phyloP scores from a whole-genome alignment of 2,113 vertebrate species.

The Xerus inauris region DNA sequence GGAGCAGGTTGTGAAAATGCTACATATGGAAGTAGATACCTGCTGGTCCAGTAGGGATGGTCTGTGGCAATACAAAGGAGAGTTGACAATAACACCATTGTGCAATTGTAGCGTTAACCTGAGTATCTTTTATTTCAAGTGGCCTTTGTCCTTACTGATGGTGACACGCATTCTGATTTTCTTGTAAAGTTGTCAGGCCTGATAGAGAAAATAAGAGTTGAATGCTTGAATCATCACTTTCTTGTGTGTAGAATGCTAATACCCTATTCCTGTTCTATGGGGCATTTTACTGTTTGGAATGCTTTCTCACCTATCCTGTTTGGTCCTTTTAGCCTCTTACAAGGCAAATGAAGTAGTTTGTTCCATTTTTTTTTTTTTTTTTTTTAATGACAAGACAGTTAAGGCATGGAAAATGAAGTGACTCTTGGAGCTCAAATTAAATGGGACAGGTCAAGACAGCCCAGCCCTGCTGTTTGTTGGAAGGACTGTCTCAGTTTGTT shows the following conservation, averaged over 20 bases:
- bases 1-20: background rate
- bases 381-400: background rate
- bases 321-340: background rate
- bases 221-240: background rate
- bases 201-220: slow-evolving; percentile 15
- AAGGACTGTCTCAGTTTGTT: background rate
- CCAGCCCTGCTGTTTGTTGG: background rate
- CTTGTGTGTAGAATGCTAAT: background rate
- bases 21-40: background rate
- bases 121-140: slow-evolving; percentile 46
- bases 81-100: background rate
- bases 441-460: background rate
- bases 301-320: background rate
- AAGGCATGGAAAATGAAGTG: background rate
- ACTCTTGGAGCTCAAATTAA: background rate
- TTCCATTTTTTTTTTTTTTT: background rate
- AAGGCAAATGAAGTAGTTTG: background rate
- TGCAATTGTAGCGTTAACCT: background rate
- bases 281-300: background rate
- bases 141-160: slow-evolving; percentile 28
- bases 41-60: background rate
- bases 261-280: background rate
- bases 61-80: background rate
- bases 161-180: background rate
- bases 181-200: background rate